Percentiles rank a stretch among this genome's conserved stretches.
Conservation (phyloP, 2,113 vertebrate genomes). For the Hipposideros armiger region DNA sequence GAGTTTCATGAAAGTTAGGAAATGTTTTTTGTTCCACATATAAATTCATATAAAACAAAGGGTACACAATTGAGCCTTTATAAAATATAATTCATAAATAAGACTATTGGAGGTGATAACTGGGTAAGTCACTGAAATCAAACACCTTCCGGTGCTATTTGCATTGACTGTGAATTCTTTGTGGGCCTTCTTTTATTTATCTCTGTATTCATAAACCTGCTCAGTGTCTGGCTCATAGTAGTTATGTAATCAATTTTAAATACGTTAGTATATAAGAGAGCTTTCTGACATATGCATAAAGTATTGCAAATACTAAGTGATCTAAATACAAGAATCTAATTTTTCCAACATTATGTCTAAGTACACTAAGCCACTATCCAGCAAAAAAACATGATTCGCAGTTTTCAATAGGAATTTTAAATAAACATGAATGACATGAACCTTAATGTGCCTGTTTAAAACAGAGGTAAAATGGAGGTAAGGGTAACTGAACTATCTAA, state of each 20-base stretch:
- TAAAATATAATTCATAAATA: neutral
- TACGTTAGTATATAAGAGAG: neutral
- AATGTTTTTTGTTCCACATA: neutral
- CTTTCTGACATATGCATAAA: neutral
- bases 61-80: neutral
- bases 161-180: neutral
- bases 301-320: neutral
- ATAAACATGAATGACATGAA: neutral
- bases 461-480: neutral
- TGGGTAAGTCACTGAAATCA: neutral
- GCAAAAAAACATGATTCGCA: neutral
- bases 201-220: neutral
- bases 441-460: neutral
- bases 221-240: neutral
- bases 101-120: neutral
- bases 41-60: slow-evolving; percentile 21
- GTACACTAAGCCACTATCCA: neutral
- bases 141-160: neutral
- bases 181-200: neutral
- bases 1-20: neutral
- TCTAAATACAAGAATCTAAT: neutral
- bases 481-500: neutral
- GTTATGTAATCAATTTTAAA: neutral
- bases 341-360: neutral
- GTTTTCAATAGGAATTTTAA: slow-evolving; percentile 5